Conservation (phyloP, 2,113 vertebrate species). For the Phaethornis superciliosus region DNA sequence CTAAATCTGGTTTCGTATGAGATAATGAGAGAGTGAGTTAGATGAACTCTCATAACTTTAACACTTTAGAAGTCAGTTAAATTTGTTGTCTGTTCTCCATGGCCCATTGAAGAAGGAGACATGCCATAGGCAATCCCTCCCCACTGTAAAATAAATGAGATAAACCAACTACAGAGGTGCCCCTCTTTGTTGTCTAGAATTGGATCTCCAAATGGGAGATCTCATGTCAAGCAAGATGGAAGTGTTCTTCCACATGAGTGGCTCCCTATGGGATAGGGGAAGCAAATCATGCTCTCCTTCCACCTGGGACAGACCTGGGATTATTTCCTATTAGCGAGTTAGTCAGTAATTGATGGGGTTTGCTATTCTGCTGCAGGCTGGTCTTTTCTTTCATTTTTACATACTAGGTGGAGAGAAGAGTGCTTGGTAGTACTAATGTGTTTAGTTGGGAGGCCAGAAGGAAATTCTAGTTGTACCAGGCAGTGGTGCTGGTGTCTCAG, state of each 20-base stretch:
- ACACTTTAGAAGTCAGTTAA: background rate
- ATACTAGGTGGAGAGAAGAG: background rate
- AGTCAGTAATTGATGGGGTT: background rate
- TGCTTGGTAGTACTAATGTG: background rate
- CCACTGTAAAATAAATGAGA: background rate
- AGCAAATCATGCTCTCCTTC: background rate
- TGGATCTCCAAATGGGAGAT: background rate
- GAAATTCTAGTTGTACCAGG: slow-evolving; percentile 9
- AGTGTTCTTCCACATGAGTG: background rate
- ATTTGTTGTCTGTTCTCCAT: background rate
- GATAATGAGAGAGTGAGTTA: background rate
- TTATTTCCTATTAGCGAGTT: background rate
- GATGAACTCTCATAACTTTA: background rate
- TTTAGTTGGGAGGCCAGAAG: background rate
- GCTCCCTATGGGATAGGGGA: background rate
- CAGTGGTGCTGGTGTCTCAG: background rate
- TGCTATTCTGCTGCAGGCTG: background rate
- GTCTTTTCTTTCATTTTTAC: background rate
- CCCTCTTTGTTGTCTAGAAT: background rate
- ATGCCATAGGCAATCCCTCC: background rate
- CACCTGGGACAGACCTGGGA: background rate
- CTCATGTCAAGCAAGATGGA: background rate
- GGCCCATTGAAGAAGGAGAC: background rate
- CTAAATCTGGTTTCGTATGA: background rate
- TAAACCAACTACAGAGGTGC: background rate